Evolutionary conservation across 2,888 invertebrate species (phyloP), one percentile per base, ranked within the genome.

Genomic region (Gasteruption jaculator): DNA sequence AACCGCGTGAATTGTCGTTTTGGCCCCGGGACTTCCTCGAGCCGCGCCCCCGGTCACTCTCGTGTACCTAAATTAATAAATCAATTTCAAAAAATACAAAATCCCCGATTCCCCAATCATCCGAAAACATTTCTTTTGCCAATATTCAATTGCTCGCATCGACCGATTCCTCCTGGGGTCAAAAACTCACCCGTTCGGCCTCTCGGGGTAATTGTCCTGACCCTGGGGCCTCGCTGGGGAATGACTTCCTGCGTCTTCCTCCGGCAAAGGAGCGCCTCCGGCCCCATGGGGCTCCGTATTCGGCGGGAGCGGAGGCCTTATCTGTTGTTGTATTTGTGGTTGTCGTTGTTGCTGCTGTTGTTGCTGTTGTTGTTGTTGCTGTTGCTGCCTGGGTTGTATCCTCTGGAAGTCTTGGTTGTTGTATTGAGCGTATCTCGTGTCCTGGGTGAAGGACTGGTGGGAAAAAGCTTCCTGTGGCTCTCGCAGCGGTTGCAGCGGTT

Each of bases 1-100:
- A 15, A 85, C 80, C 3, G 85, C 84, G 65, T 85, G 85, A 43
- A 85, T 71, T 54, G 83, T 82, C 2, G 82, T 81, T 61, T 80
- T 80, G 6, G 66, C 65, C 18, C 56, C 64, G 5, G 63, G 53
- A 33, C 63, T 60, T 12, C 54, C 49, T 35, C 58, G 61, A 22
- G 58, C 48, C 16, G 65, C 66, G 20, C 53, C 50, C 25, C 54
- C 55, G 36, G 66, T 68, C 5, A 73, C 67, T 45, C 66, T 61
- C 42, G 70, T 71, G 42, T 68, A 72, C 24, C 68, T 68, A n/a
- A n/a, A n/a, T n/a, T n/a, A n/a, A n/a, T n/a, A n/a, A n/a, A n/a
- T n/a, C n/a, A n/a, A n/a, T n/a, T n/a, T n/a, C n/a, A n/a, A n/a
- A n/a, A n/a, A n/a, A n/a, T n/a, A n/a, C n/a, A n/a, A n/a, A n/a